phyloP scores from a whole-genome alignment of 1,140 invertebrate genomes.

The Gryon sp. region DNA sequence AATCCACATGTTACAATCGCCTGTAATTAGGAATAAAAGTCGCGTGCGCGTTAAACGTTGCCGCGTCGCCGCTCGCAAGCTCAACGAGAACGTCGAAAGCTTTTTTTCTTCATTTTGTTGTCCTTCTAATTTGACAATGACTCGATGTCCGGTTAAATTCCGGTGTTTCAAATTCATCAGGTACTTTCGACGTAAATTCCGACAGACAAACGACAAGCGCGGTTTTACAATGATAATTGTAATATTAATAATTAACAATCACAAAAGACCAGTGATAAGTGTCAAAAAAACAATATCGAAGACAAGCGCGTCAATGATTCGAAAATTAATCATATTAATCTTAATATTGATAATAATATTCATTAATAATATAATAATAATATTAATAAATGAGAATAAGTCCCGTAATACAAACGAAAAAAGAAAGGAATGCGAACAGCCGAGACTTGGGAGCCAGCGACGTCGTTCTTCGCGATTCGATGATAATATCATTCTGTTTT shows the following conservation, averaged over 20 bases:
- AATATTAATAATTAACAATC: too few relatives aligned
- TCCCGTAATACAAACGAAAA: neutral
- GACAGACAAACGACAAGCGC: constrained; percentile 57
- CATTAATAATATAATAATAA: too few relatives aligned
- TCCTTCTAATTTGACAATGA: neutral
- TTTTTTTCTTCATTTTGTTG: constrained; percentile 6
- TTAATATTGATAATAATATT: too few relatives aligned
- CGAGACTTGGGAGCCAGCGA: constrained; percentile 38
- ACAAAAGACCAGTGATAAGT: constrained; percentile 13
- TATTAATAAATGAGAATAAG: too few relatives aligned
- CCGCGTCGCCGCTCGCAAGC: constrained; percentile 43
- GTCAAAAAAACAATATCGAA: constrained; percentile 8
- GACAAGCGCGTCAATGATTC: too few relatives aligned
- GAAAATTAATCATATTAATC: neutral
- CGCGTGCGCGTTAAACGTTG: constrained; percentile 49
- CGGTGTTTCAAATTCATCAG: constrained; percentile 68
- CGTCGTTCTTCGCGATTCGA: constrained; percentile 59
- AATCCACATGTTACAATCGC: constrained; percentile 51
- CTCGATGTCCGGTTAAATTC: neutral
- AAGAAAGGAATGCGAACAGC: constrained; percentile 5
- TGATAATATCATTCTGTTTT: constrained; percentile 69
- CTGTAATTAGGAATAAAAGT: constrained; percentile 63
- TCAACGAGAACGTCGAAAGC: constrained; percentile 38
- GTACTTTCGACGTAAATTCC: constrained; percentile 75
- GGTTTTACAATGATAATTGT: too few relatives aligned